Evolutionary conservation across 2,797 vertebrate species (phyloP), one percentile per base, ranked within the genome.

Genomic region (Amphiprion clarkii): DNA sequence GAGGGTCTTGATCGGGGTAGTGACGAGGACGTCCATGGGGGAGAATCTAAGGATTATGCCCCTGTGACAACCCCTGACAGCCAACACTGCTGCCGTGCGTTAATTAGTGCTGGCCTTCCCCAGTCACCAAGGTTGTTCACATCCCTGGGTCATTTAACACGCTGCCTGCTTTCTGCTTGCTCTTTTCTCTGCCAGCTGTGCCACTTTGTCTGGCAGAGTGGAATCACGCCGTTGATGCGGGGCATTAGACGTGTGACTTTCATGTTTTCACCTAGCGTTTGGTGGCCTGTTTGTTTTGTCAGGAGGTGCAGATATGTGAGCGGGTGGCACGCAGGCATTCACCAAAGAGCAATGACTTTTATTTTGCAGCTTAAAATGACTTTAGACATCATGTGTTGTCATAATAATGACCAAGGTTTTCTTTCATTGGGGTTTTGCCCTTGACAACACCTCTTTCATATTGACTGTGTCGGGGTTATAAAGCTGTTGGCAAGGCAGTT

Each of bases 171-270:
- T 75, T 79, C 83, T 59, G 88, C 90, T 93, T 96, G 95, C 94
- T 94, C 94, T 94, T 95, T 95, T 93, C 94, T 94, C 92, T 95
- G 94, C 94, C 94, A 94, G 93, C 92, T 94, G 93, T 92, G 93
- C 89, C 92, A 90, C 90, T 84, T 83, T 90, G 92, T 92, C 91
- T 85, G 87, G 82, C 88, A 82, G 85, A 92, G 87, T 81, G 88
- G 84, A 81, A 91, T 89, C 83, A 83, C 52, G 79, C 84, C 74
- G 76, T 52, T 74, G 76, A 87, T 53, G 86, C 76, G 13, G 76
- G 87, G 79, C 81, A 81, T 90, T 76, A 87, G 87, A 91, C 56
- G 90, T 90, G 87, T 89, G 90, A 90, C 89, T 90, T 91, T 87
- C 88, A 82, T 84, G 75, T 83, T 88, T 90, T 82, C 81, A 74